phyloP scores from a whole-genome alignment of 2,888 invertebrate species.

The Chrysopilus asiliformis region DNA sequence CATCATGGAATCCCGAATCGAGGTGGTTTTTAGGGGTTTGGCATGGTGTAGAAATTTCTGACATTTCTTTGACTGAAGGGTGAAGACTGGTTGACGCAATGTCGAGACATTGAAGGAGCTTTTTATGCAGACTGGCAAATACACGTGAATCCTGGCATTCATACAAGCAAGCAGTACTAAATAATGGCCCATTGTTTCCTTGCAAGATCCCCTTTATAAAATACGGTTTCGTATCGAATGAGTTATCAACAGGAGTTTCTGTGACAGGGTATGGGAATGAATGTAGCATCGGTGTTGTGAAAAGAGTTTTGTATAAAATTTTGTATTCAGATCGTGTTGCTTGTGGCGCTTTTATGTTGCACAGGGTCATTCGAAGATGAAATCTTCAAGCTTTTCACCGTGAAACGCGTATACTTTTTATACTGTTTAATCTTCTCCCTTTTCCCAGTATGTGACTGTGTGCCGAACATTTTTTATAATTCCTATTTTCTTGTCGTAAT shows the following conservation, averaged over 20 bases:
- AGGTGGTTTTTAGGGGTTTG: no score
- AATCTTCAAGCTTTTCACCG: no score
- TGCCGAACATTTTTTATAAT: no score
- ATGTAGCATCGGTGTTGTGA: background rate
- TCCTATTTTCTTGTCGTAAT: no score
- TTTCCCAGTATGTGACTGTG: no score
- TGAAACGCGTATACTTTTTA: no score
- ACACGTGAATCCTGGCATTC: background rate
- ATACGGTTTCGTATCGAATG: background rate
- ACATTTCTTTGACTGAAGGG: constrained; percentile 14
- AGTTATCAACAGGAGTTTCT: background rate
- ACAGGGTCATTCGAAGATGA: no score
- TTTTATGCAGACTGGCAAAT: constrained; percentile 1
- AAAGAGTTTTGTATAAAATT: constrained; percentile 6
- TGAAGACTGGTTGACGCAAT: constrained; percentile 14
- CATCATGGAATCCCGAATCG: no score
- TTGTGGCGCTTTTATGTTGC: constrained; percentile 11
- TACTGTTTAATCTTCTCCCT: no score
- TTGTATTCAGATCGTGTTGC: constrained; percentile 12
- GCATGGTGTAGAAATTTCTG: no score
- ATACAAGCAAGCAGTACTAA: background rate
- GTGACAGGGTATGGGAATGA: background rate
- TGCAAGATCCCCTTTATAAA: background rate
- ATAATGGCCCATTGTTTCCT: background rate
- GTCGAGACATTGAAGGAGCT: constrained; percentile 10